These are phyloP conservation scores for Paramisgurnus dabryanus DNA, from an alignment of 2,113 vertebrate species.

Conservation along the genomic window DNA sequence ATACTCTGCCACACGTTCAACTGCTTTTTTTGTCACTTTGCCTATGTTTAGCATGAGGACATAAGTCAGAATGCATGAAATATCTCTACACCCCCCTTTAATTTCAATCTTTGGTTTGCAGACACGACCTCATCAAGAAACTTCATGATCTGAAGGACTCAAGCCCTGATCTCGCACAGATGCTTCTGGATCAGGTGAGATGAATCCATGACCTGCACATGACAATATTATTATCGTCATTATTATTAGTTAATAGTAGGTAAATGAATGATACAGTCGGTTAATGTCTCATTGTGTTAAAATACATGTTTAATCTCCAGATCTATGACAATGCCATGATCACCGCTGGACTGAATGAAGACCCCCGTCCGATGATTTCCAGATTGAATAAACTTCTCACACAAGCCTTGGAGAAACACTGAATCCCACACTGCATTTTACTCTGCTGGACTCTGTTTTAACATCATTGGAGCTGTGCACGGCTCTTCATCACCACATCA, in stretches of 20 bases:
- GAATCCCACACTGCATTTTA: constrained; percentile 52
- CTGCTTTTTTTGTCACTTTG: no score
- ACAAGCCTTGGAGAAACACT: constrained; percentile 86
- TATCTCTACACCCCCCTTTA: not conserved
- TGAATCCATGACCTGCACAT: no score
- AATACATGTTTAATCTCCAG: constrained; percentile 65
- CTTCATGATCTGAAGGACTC: constrained; percentile 78
- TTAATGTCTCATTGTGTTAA: not conserved
- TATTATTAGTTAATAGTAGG: no score
- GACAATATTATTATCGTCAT: no score
- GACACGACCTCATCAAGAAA: constrained; percentile 91
- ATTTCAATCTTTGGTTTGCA: constrained; percentile 54
- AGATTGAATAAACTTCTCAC: constrained; percentile 88
- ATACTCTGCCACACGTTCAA: no score
- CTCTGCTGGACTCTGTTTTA: not conserved
- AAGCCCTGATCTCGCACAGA: constrained; percentile 84
- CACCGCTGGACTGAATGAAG: constrained; percentile 89
- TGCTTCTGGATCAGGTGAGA: constrained; percentile 90
- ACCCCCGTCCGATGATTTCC: constrained; percentile 90
- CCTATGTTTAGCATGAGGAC: no score
- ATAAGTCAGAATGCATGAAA: no score
- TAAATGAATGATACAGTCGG: no score
- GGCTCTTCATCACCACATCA: not conserved
- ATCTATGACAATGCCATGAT: constrained; percentile 99
- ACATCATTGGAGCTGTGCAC: not conserved